Evolutionary conservation across 2,113 vertebrate species (phyloP), one percentile per base, ranked within the genome.

Genomic region (Prionailurus bengalensis): DNA sequence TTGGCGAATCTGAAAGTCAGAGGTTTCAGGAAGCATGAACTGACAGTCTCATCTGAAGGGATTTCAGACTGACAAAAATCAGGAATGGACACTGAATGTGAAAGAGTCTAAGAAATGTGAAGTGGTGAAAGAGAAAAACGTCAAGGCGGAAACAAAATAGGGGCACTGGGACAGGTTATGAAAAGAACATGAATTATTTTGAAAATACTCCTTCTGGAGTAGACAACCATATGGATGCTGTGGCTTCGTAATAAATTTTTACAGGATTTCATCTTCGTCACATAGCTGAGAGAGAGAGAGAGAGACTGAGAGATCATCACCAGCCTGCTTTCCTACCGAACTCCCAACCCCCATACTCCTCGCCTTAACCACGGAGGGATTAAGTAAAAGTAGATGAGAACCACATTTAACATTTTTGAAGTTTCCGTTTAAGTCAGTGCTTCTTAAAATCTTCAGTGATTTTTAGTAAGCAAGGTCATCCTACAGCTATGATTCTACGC

Each of bases 1-100:
- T 90, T 88, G 86, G 73, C 36, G 97, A 84, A 95, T 87, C 70
- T 96, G 87, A 86, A 98, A 97, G 96, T 93, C n/a, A 79, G 90
- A 95, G 73, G 89, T 78, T 95, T 96, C n/a, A 93, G 42, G 68
- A 95, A 92, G 83, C 87, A 65, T n/a, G 58, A 74, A 90, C 19
- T 92, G 74, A 96, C 11, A 93, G 39, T 90, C 90, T 94, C 92
- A 71, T 95, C 80, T 88, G 68, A 95, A 97, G 45, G 74, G 51
- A 94, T 78, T 93, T 96, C 33, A 85, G 58, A 42, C 23, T 89
- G 70, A 70, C 83, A 90, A 95, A 87, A 88, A 80, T 80, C 10
- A 94, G 83, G 74, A 96, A 63, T 48, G 23, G 66, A 94, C 96
- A 90, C 48, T 79, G 48, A 79, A 51, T 19, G 17, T 78, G 76